Percentiles rank a stretch among this genome's conserved stretches.
Evolutionary conservation across 2,113 vertebrate genomes (phyloP).

Genomic region (Pluvianellus socialis): DNA sequence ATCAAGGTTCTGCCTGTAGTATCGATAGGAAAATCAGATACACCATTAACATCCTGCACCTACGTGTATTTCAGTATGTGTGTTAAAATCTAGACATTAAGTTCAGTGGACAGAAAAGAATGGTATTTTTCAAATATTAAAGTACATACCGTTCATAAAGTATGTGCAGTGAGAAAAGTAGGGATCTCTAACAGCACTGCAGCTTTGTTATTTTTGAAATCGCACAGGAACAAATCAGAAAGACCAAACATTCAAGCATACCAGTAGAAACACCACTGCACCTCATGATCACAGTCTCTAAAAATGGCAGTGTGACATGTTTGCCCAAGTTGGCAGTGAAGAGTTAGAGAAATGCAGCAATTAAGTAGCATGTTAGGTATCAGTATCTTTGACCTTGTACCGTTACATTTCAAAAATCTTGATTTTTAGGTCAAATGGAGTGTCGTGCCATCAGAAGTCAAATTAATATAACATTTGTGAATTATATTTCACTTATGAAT

Average conservation of each 20-base stretch:
- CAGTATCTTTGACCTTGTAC: not conserved
- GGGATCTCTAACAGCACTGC: not conserved
- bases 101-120: not conserved
- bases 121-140: not conserved
- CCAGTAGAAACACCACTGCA: not conserved
- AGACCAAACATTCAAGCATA: not conserved
- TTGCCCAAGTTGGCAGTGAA: not conserved
- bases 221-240: not conserved
- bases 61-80: not conserved
- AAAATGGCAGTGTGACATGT: not conserved
- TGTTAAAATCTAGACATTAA: not conserved
- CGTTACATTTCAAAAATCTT: not conserved
- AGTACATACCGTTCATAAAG: not conserved
- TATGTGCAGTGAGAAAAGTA: not conserved
- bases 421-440: not conserved
- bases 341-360: not conserved
- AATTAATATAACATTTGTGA: not conserved
- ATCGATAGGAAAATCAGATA: not conserved
- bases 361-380: not conserved
- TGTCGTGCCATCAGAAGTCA: not conserved
- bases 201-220: not conserved
- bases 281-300: not conserved
- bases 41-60: not conserved
- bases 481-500: not conserved
- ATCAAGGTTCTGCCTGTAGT: not conserved